Evolutionary conservation across 1,140 invertebrate genomes (phyloP).

Genomic region (Macrobrachium rosenbergii): DNA sequence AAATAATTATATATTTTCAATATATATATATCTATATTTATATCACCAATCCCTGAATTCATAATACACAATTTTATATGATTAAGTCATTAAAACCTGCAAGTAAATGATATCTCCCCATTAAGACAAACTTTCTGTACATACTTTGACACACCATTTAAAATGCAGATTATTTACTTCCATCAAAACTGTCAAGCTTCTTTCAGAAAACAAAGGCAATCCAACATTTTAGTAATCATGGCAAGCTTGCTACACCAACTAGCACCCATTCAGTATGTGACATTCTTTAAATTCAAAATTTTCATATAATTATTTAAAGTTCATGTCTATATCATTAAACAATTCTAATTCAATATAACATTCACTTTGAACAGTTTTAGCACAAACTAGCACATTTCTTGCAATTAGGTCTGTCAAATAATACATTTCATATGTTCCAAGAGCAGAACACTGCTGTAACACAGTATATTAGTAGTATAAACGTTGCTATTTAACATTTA

Average conservation of each 20-base stretch:
- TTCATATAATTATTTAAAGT: slow-evolving; percentile 9
- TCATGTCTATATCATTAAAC: slow-evolving; percentile 9
- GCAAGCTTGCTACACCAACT: slow-evolving; percentile 54
- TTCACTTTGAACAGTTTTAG: slow-evolving; percentile 1
- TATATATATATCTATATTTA: not conserved
- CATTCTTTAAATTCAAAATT: slow-evolving; percentile 20
- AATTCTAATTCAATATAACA: slow-evolving; percentile 15
- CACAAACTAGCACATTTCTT: slow-evolving; percentile 46
- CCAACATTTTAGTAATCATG: slow-evolving; percentile 32
- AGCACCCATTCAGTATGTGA: slow-evolving; percentile 58
- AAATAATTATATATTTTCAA: slow-evolving; percentile 11
- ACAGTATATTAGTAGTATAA: slow-evolving; percentile 23
- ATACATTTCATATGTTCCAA: slow-evolving; percentile 28
- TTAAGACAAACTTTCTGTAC: not conserved
- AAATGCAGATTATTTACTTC: too few species aligned
- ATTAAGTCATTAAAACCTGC: slow-evolving; percentile 2
- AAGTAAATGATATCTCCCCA: slow-evolving; percentile 1
- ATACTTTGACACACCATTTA: too few species aligned
- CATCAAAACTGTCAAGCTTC: too few species aligned
- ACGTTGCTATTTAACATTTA: slow-evolving; percentile 26
- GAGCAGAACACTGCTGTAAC: slow-evolving; percentile 52
- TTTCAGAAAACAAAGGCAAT: slow-evolving; percentile 1
- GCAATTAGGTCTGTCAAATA: slow-evolving; percentile 31
- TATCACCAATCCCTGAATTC: slow-evolving; percentile 33
- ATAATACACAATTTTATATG: too few species aligned